Evolutionary conservation across 2,888 invertebrate genomes (phyloP).

Genomic region (Baccha elongata): DNA sequence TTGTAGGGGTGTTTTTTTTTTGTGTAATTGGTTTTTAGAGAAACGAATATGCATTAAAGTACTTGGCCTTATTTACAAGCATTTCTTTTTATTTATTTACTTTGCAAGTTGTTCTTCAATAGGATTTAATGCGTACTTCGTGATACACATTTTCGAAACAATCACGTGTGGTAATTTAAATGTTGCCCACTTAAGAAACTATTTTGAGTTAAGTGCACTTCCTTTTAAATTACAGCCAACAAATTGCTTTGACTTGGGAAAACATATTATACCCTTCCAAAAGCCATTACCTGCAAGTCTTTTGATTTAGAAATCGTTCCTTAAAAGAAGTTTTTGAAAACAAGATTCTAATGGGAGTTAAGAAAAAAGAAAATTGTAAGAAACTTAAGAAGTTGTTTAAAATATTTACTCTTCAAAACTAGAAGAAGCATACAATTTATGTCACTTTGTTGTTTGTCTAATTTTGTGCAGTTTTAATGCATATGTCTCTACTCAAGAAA

Average conservation of each 20-base stretch:
- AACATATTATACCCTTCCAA: background rate
- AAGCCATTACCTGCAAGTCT: background rate
- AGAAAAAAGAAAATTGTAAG: too few relatives aligned
- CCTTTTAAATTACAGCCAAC: background rate
- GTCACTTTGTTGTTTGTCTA: too few relatives aligned
- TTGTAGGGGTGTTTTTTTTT: background rate
- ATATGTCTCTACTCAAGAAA: too few relatives aligned
- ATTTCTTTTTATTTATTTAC: background rate
- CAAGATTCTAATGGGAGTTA: too few relatives aligned
- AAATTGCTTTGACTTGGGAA: background rate
- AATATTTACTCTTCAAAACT: too few relatives aligned
- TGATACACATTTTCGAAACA: background rate
- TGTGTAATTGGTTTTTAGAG: background rate
- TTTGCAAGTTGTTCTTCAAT: background rate
- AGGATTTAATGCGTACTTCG: background rate
- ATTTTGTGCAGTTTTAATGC: too few relatives aligned
- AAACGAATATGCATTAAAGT: background rate
- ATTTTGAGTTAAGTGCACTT: background rate
- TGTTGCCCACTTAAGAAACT: background rate
- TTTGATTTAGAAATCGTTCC: background rate
- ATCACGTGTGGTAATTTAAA: background rate
- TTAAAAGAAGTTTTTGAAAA: too few relatives aligned
- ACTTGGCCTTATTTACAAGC: slow-evolving; percentile 18
- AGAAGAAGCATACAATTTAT: too few relatives aligned
- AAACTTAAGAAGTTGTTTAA: too few relatives aligned